Evolutionary conservation across 2,797 vertebrate genomes (phyloP), one percentile per base, ranked within the genome.

Genomic region (Kryptolebias ocellatus): DNA sequence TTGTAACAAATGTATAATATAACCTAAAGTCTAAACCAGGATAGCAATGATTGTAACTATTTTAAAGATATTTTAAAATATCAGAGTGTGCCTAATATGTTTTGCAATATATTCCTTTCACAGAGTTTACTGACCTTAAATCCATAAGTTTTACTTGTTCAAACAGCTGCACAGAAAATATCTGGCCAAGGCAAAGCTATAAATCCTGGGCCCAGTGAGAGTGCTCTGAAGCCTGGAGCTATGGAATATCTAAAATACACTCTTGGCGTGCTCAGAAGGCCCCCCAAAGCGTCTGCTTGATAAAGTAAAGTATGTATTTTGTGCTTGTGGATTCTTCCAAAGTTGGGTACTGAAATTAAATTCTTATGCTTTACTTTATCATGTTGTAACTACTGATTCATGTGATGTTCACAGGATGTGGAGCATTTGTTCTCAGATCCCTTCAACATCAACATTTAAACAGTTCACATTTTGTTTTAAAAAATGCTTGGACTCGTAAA

Each of bases 231-330:
- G n/a, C n/a, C 53, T 57, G 4, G 47, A 50, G 20, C 16, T 10
- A 27, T 44, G 46, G 46, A 68, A 60, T 60, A 60, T 77, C 18
- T 51, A 12, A 63, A 50, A 46, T 60, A 49, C 15, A 50, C 39
- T 29, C 20, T 12, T 28, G 34, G 18, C 24, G 44, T 42, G 20
- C 60, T 63, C 34, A 16, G 42, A 37, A 24, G 16, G 31, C 31
- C 60, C 37, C 27, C 44, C 52, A 47, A 47, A 34, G 15, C 29
- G 12, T 54, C 29, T 64, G 44, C 52, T 39, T 57, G 24, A 27
- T 37, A 53, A 60, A 67, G 31, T 16, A 10, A 57, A 12, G 14
- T n/a, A 42, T 51, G 8, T 20, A 31, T 27, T 64, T 42, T 53
- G 60, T 64, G n/a, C 16, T 58, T n/a, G 6, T 52, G 27, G 34